Conservation (phyloP, 2,888 invertebrate genomes). For the Synergus japonicus region DNA sequence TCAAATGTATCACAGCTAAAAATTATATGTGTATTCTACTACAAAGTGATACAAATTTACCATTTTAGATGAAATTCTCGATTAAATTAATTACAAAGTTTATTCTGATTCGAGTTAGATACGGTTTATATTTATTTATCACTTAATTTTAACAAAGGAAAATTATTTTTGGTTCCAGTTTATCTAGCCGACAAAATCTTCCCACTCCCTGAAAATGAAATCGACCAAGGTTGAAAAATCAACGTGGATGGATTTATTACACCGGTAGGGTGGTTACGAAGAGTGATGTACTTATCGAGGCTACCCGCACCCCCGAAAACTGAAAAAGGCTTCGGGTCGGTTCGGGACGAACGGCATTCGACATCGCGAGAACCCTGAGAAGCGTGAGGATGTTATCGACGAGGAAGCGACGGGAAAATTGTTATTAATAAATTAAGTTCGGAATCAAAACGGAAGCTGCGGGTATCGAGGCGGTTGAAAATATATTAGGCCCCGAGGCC, state of each 20-base stretch:
- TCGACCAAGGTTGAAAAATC: not conserved
- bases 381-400: slow-evolving; percentile 23
- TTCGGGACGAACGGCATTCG: not conserved
- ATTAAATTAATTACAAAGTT: not conserved
- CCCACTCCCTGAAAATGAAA: not conserved
- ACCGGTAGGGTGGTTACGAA: not conserved
- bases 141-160: not conserved
- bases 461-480: slow-evolving; percentile 5
- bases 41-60: not conserved
- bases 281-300: slow-evolving; percentile 28
- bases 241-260: not conserved
- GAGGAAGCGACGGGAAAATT: slow-evolving; percentile 1
- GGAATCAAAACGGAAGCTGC: not conserved
- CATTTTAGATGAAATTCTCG: not conserved
- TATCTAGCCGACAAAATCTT: no score
- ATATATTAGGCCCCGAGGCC: slow-evolving; percentile 27
- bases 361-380: slow-evolving; percentile 33
- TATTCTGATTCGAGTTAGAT: not conserved
- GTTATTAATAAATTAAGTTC: not conserved
- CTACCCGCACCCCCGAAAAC: not conserved
- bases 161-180: slow-evolving; percentile 8
- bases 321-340: not conserved
- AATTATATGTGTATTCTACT: not conserved
- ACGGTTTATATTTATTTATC: not conserved
- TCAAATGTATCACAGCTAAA: not conserved